phyloP scores from a whole-genome alignment of 2,113 vertebrate species.

The Ia io region DNA sequence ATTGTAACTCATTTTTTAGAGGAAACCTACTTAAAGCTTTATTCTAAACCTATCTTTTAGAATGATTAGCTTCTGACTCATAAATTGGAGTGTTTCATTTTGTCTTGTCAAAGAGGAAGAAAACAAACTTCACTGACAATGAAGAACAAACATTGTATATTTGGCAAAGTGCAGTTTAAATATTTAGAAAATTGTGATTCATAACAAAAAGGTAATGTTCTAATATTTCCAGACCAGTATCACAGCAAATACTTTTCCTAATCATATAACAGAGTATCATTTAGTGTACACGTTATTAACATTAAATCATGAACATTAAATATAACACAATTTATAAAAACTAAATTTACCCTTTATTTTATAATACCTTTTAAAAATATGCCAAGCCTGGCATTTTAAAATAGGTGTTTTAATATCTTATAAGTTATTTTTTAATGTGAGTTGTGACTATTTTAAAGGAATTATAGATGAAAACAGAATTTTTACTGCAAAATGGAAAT shows the following conservation, averaged over 20 bases:
- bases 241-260: neutral
- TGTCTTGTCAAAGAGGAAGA: neutral
- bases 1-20: conserved; percentile 32
- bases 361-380: neutral
- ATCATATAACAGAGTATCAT: neutral
- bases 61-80: conserved; percentile 44
- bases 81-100: conserved; percentile 2
- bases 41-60: neutral
- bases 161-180: conserved; percentile 27
- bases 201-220: neutral
- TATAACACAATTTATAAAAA: neutral
- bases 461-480: neutral
- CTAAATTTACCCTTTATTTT: neutral
- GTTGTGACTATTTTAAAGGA: neutral
- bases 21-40: neutral
- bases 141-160: conserved; percentile 22
- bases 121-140: neutral
- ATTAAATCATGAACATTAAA: conserved; percentile 2
- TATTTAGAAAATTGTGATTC: conserved; percentile 51
- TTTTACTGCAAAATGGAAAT: neutral
- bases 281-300: neutral
- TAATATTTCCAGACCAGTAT: neutral
- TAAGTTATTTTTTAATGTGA: neutral
- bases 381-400: neutral
- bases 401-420: neutral